Evolutionary conservation across 2,888 invertebrate species (phyloP), one percentile per base, ranked within the genome.

Genomic region (Axea sp.): DNA sequence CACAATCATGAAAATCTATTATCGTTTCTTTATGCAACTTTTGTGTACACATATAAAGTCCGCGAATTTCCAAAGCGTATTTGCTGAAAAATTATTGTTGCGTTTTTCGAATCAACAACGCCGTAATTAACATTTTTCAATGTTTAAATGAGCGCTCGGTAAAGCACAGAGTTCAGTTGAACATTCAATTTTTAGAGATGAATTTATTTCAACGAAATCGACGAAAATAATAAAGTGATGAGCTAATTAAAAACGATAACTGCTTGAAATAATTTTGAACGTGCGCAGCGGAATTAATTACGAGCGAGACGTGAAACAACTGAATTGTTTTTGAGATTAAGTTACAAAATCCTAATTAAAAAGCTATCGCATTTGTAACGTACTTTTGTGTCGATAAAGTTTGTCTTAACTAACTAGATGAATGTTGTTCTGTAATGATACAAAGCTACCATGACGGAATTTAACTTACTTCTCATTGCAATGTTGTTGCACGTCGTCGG

Each of bases 281-380:
- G 12, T 12, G 15, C 30, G 12, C 17, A 8, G n/a, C 6, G 11
- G 22, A 5, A 35, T 49, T 45, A 30, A 47, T 28, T 28, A 28
- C 14, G 7, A 60, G 35, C 60, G 35, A 28, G 19, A 31, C 22
- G 30, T 17, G 53, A 9, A 60, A 30, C 17, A 49, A 47, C 31
- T 14, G 9, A 39, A 15, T 49, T 26, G 60, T 37, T 30, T 28
- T 60, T 17, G 49, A 14, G 31, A 33, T 53, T 24, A 43, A 51
- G 43, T 45, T 45, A 14, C 19, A 14, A 47, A 67, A 67, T 47
- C 28, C 30, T 47, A 47, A 39, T 55, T 55, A 45, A 65, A 43
- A 53, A 53, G 28, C 55, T 15, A 53, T 24, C 19, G 9, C 43
- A 39, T 49, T 62, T 35, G 28, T 9, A 28, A 45, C 14, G 28